Evolutionary conservation across 2,113 vertebrate genomes (phyloP), one percentile per base, ranked within the genome.

Genomic region (Callionymus lyra): DNA sequence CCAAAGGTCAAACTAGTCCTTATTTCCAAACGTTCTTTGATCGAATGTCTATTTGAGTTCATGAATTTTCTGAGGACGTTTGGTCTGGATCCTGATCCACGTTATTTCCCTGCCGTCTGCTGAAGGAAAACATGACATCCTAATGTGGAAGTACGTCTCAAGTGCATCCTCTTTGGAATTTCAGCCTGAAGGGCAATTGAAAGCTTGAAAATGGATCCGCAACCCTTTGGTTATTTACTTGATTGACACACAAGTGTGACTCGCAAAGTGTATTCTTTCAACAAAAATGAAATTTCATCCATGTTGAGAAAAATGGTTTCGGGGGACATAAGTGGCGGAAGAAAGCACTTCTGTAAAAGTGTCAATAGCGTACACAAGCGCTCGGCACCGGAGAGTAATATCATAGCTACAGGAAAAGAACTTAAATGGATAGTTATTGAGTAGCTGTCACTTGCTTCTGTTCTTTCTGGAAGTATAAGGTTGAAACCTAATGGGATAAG

Each of bases 221-320:
- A 41, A 58, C 66, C 63, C 19, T 8, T 21, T 10, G 56, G 63
- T 66, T 52, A 73, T 81, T 73, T 65, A 41, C 65, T 64, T 76
- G 69, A 74, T 34, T 72, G 74, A 69, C 72, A 50, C 19, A 16
- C 63, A 48, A 34, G 38, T 32, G 39, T 3, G 14, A 19, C 45
- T 16, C 42, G 21, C 46, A 53, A 41, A 38, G 70, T 76, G 61
- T 78, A 63, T 31, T 34, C 51, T 84, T 77, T 78, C 78, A 51
- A 62, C 42, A 73, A 79, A 78, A 74, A 71, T 63, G 74, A 70
- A 80, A 84, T 72, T 71, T 43, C 65, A 83, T 79, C 59, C 60
- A 51, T 70, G 57, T 52, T 63, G 72, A 49, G 37, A 46, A 51
- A 55, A 52, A 53, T 59, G 44, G 52, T 65, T 77, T 55, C 59